Conservation (phyloP, 2,888 invertebrate species). For the Atrina japonica region DNA sequence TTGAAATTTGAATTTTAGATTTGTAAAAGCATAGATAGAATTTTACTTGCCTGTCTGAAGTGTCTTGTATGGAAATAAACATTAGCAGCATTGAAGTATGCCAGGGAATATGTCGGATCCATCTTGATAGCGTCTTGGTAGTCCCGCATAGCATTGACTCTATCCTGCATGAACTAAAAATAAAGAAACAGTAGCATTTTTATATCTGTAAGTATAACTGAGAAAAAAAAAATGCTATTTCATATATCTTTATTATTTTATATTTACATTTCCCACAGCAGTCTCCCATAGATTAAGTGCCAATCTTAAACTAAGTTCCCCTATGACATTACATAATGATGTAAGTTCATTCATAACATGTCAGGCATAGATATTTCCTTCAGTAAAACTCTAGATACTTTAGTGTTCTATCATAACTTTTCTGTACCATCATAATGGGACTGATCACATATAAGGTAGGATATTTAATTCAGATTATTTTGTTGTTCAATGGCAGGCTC, state of each 20-base stretch:
- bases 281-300: no score
- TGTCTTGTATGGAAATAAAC: slow-evolving; percentile 79
- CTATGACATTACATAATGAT: background rate
- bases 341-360: no score
- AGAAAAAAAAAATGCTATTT: no score
- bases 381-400: no score
- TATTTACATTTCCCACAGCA: no score
- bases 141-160: slow-evolving; percentile 79
- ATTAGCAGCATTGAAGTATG: slow-evolving; percentile 80
- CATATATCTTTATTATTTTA: background rate
- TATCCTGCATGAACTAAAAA: slow-evolving; percentile 79
- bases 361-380: background rate
- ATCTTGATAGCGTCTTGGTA: slow-evolving; percentile 77
- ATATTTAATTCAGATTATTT: no score
- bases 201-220: background rate
- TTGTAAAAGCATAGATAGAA: no score
- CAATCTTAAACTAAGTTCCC: background rate
- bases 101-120: slow-evolving; percentile 78
- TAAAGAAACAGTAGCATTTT: slow-evolving; percentile 10
- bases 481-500: no score
- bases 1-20: no score
- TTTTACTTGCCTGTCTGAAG: slow-evolving; percentile 78
- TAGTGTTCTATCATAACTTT: no score
- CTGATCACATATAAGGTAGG: no score
- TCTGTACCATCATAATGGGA: no score